phyloP scores from a whole-genome alignment of 2,113 vertebrate genomes.

The Octodon degus region DNA sequence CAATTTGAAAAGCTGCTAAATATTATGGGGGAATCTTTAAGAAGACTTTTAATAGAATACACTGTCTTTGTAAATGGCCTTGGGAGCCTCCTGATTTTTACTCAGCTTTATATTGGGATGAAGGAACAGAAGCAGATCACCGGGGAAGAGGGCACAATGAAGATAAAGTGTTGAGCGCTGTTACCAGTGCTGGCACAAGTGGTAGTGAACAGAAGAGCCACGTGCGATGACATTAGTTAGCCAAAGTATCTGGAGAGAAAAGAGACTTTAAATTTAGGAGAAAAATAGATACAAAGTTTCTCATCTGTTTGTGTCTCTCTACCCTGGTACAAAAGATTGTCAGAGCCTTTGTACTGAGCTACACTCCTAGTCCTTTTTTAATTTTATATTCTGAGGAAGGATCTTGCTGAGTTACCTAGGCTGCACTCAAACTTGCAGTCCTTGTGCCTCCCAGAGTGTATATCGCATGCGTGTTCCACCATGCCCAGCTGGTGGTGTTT shows the following conservation, averaged over 20 bases:
- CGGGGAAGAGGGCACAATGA: neutral
- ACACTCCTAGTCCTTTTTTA: neutral
- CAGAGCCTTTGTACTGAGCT: neutral
- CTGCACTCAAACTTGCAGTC: neutral
- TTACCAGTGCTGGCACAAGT: neutral
- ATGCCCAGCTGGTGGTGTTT: neutral
- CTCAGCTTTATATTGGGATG: neutral
- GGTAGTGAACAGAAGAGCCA: neutral
- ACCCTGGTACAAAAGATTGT: neutral
- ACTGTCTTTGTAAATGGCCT: neutral
- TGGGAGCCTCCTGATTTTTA: neutral
- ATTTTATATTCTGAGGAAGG: neutral
- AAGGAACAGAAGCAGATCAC: neutral
- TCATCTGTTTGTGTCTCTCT: neutral
- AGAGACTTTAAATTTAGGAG: neutral
- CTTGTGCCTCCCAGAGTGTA: neutral
- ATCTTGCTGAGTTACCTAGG: neutral
- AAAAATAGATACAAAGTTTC: neutral
- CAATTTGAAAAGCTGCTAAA: slow-evolving; percentile 8
- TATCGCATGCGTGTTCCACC: neutral
- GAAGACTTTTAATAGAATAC: neutral
- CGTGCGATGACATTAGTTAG: neutral
- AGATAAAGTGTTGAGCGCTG: neutral
- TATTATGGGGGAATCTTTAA: slow-evolving; percentile 39
- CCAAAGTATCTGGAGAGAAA: neutral